Evolutionary conservation across 2,888 invertebrate genomes (phyloP).

Genomic region (Orchesellides sinensis): DNA sequence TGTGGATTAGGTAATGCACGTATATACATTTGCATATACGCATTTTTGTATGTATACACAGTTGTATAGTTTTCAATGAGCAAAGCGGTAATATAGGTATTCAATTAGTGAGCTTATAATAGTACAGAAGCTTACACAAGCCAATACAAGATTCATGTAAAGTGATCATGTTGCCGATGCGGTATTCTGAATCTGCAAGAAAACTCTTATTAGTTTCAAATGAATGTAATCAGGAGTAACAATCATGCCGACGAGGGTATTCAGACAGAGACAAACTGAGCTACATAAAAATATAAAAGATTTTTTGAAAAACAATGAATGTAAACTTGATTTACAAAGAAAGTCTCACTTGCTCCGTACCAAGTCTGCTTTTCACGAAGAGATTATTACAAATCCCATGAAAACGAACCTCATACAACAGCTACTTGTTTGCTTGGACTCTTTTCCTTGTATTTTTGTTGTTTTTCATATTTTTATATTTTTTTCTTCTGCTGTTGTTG

Average conservation of each 20-base stretch:
- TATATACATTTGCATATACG: no score
- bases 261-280: background rate
- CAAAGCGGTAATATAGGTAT: no score
- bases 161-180: conserved; percentile 56
- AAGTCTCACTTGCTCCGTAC: conserved; percentile 16
- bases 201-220: conserved; percentile 69
- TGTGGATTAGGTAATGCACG: no score
- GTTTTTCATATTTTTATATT: background rate
- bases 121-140: no score
- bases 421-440: background rate
- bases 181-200: conserved; percentile 63
- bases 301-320: background rate
- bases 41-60: no score
- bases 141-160: background rate
- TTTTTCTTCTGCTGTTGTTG: background rate
- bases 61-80: no score
- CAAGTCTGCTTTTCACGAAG: conserved; percentile 6
- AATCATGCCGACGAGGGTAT: conserved; percentile 46
- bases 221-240: conserved; percentile 68
- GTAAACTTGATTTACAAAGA: background rate
- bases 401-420: conserved; percentile 5
- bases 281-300: background rate
- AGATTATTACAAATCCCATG: conserved; percentile 32
- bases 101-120: no score
- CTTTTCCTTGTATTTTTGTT: background rate